A percentile compares a stretch with the other conserved stretches of the same genome.
phyloP scores from a whole-genome alignment of 2,113 vertebrate species.

The Tragelaphus buxtoni region DNA sequence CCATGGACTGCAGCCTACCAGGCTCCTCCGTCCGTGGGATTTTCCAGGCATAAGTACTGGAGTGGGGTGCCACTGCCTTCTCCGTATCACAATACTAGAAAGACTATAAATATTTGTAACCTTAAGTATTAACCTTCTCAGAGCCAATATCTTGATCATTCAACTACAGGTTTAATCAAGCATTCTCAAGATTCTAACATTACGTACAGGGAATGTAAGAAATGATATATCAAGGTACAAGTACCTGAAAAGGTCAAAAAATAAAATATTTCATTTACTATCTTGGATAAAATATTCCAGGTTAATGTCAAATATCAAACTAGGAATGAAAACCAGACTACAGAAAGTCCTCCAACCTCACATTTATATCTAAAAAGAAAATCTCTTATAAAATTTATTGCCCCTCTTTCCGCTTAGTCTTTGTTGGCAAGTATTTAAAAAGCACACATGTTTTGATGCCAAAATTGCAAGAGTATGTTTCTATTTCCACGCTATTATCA shows the following conservation, averaged over 20 bases:
- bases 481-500: neutral
- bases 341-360: neutral
- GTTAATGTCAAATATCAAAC: neutral
- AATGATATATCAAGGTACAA: slow-evolving; percentile 40
- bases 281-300: neutral
- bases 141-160: slow-evolving; percentile 37
- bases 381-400: neutral
- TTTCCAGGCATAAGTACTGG: too few species aligned
- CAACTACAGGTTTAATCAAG: slow-evolving; percentile 45
- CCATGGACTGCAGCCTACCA: too few species aligned
- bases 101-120: slow-evolving; percentile 55
- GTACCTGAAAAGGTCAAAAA: neutral
- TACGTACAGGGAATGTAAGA: neutral
- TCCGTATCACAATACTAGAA: neutral
- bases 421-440: neutral
- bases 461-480: neutral
- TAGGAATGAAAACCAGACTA: neutral
- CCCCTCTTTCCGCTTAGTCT: neutral
- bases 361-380: neutral
- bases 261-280: neutral
- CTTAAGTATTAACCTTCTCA: neutral
- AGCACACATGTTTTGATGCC: neutral
- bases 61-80: too few species aligned
- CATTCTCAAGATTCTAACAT: slow-evolving; percentile 11
- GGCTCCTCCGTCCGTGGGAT: too few species aligned